phyloP scores from a whole-genome alignment of 2,797 vertebrate genomes.

The Gallirallus australis region DNA sequence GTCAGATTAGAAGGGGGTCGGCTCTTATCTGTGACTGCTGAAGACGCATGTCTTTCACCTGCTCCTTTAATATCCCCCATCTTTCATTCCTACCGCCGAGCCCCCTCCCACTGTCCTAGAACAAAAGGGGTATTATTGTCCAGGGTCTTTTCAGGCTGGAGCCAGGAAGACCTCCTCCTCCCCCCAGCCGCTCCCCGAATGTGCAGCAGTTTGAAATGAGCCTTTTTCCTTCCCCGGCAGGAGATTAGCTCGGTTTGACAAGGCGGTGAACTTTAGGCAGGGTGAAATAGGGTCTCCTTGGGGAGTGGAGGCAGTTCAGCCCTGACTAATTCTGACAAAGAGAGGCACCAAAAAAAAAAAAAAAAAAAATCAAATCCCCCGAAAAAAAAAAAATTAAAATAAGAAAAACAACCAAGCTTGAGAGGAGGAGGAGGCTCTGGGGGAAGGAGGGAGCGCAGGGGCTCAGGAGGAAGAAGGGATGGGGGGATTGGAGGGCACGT shows the following conservation, averaged over 20 bases:
- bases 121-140: constrained; percentile 86
- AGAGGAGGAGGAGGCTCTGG: constrained; percentile 1
- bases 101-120: constrained; percentile 82
- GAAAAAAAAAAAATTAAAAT: constrained; percentile 13
- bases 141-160: constrained; percentile 83
- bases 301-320: constrained; percentile 75
- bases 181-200: constrained; percentile 55
- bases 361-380: neutral
- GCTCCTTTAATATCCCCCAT: constrained; percentile 84
- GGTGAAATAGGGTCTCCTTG: constrained; percentile 77
- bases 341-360: constrained; percentile 22
- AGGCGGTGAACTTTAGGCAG: constrained; percentile 82
- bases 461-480: constrained; percentile 27
- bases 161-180: constrained; percentile 79
- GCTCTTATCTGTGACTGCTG: constrained; percentile 82
- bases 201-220: constrained; percentile 78
- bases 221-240: constrained; percentile 77
- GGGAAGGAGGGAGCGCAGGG: neutral
- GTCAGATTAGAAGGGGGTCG: constrained; percentile 84
- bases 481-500: constrained; percentile 35
- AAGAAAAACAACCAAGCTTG: constrained; percentile 49
- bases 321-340: constrained; percentile 70
- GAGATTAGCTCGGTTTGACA: constrained; percentile 84
- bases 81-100: constrained; percentile 79
- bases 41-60: constrained; percentile 85